These are phyloP conservation scores for Synergus umbraculus DNA, from an alignment of 2,888 invertebrate species.

Conservation along the genomic window DNA sequence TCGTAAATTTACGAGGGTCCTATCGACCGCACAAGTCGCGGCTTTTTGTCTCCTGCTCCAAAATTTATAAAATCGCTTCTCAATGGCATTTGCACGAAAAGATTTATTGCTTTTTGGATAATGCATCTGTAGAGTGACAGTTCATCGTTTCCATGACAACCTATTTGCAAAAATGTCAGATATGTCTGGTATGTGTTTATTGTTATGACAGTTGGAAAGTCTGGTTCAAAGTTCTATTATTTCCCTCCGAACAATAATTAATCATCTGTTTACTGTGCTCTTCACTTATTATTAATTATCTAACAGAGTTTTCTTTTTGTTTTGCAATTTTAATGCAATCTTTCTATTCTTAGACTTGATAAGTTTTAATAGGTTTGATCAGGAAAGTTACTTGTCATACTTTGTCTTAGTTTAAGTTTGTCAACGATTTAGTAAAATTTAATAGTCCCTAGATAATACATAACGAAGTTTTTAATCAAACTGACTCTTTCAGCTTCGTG, in stretches of 20 bases:
- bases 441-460: background rate
- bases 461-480: background rate
- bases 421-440: background rate
- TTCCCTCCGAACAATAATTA: background rate
- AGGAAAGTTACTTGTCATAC: no score
- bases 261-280: background rate
- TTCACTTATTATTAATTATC: no score
- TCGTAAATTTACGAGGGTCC: slow-evolving; percentile 34
- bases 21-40: slow-evolving; percentile 13
- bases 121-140: slow-evolving; percentile 24
- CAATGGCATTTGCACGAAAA: slow-evolving; percentile 16
- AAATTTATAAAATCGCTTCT: slow-evolving; percentile 41
- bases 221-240: background rate
- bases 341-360: background rate
- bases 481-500: background rate
- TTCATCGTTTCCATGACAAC: slow-evolving; percentile 3
- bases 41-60: slow-evolving; percentile 42
- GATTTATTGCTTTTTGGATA: slow-evolving; percentile 10
- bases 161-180: slow-evolving; percentile 12
- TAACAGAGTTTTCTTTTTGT: no score
- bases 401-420: background rate
- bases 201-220: slow-evolving; percentile 49
- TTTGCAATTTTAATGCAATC: background rate
- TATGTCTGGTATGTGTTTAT: slow-evolving; percentile 27
- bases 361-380: background rate